Base-by-base conservation (phyloP, 2,888 invertebrate genomes). In the Phania funesta region DNA sequence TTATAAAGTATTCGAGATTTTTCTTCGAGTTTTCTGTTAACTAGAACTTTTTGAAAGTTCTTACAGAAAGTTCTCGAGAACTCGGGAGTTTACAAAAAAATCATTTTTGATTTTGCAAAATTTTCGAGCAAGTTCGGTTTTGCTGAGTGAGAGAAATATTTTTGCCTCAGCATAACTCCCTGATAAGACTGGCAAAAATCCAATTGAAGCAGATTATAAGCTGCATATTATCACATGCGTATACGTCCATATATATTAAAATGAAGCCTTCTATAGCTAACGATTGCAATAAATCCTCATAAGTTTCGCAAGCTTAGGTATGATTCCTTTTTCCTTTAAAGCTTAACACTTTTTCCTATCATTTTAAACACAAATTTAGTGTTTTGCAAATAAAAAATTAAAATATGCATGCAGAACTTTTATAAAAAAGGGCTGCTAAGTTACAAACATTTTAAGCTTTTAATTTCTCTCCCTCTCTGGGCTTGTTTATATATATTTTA, bases 361-460 rank as follows among this genome's bases (percentile, higher is more conserved):
- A 11, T 35, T 50, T 2, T 48, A 18, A 26, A 8, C 48, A 32
- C 16, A 78, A 73, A 73, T 67, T 71, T 50, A 58, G 71, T 73
- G 38, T 48, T 56, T 35, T 35, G 22, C 16, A 22, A 46, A 56
- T 24, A 13, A 46, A 52, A 44, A 24, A n/a, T n/a, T n/a, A n/a
- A 62, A 20, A 52, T 41, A 62, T 62, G 13, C 11, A 5, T 46
- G 5, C 9, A 64, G 46, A 16, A 32, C 16, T 13, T 35, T 35
- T 20, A 6, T 35, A 1, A 11, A 38, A 38, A 56, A 58, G 35
- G 35, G 13, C 7, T 38, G 84, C 80, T 67, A 85, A 83, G 83
- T 76, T 86, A 64, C 46, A 54, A 65, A 67, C 44, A 50, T 67
- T 85, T 84, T 85, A 83, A 84, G 83, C 73, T 84, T 84, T 86